A percentile compares a stretch with the other conserved stretches of the same genome.
phyloP scores from a whole-genome alignment of 2,797 vertebrate genomes.

The Danio aesculapii region DNA sequence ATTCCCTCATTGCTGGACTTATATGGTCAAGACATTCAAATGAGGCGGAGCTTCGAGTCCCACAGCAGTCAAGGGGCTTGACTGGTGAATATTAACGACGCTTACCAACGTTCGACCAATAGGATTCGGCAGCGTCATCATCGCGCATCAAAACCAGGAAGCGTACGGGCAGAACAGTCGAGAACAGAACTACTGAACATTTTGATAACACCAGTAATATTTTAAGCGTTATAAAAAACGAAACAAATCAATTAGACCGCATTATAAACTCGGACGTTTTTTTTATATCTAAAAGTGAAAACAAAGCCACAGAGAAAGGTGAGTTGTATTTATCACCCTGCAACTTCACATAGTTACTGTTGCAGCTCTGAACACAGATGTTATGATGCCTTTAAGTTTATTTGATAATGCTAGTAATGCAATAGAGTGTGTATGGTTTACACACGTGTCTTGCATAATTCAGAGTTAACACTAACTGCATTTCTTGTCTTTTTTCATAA shows the following conservation, averaged over 20 bases:
- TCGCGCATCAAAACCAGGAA: conserved; percentile 71
- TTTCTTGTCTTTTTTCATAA: background rate
- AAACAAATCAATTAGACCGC: background rate
- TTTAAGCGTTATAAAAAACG: background rate
- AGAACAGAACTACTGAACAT: conserved; percentile 19
- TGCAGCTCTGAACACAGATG: background rate
- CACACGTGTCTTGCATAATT: background rate
- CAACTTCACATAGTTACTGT: conserved; percentile 1
- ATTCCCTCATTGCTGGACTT: conserved; percentile 7
- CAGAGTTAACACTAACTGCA: background rate
- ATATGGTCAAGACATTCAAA: conserved; percentile 22
- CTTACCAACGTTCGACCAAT: background rate
- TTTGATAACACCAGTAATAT: background rate
- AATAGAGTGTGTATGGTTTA: background rate
- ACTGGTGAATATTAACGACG: conserved; percentile 19
- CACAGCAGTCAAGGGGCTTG: too few species aligned
- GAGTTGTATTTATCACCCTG: background rate
- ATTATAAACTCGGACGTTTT: background rate
- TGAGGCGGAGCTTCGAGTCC: background rate
- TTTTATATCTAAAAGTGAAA: background rate
- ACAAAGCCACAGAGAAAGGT: conserved; percentile 30
- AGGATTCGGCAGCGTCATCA: conserved; percentile 68
- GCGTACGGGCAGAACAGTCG: conserved; percentile 54
- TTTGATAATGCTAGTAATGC: background rate
- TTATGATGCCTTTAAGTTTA: background rate